These are phyloP conservation scores for Otis tarda DNA, from an alignment of 2,113 vertebrate genomes.

Conservation along the genomic window DNA sequence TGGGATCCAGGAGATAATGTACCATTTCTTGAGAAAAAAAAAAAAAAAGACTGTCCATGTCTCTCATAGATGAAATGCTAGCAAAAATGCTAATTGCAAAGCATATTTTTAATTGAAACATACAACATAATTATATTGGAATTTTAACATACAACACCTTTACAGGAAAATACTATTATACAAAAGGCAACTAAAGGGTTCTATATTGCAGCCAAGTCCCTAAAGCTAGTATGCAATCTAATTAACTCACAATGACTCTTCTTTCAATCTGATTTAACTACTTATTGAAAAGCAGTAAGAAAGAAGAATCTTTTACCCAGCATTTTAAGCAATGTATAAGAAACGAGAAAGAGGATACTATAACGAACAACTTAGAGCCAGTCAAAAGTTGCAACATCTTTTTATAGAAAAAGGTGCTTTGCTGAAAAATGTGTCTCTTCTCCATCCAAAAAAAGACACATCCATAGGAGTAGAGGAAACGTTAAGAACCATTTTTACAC, in stretches of 20 bases:
- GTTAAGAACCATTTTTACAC: background rate
- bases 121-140: background rate
- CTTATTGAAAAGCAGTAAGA: background rate
- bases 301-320: background rate
- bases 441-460: background rate
- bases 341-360: background rate
- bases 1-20: background rate
- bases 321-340: background rate
- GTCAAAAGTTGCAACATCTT: background rate
- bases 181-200: background rate
- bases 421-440: background rate
- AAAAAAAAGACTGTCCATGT: background rate
- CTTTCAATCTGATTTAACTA: background rate
- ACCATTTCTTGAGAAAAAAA: background rate
- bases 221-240: background rate
- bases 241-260: slow-evolving; percentile 3
- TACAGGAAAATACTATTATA: background rate
- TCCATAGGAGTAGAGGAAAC: background rate
- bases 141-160: background rate
- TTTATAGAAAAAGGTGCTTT: background rate
- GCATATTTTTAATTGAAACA: background rate
- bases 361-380: background rate
- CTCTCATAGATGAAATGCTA: background rate
- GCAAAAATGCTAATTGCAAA: background rate
- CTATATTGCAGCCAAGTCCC: background rate